These are phyloP conservation scores for Prostheceraeus crozeri DNA, from an alignment of 2,888 invertebrate species.

Conservation along the genomic window DNA sequence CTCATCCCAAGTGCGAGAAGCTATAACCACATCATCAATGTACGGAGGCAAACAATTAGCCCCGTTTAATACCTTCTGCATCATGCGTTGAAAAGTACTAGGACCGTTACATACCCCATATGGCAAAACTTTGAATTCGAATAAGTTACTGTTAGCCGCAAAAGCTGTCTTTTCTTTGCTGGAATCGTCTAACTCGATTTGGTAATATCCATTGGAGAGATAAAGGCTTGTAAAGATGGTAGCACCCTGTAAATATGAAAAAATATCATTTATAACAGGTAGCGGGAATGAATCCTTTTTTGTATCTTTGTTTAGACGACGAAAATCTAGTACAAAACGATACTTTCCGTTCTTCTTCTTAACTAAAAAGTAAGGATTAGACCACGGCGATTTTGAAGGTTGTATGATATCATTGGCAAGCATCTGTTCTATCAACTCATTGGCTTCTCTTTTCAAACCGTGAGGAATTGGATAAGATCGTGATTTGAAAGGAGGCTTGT, in stretches of 20 bases:
- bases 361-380: conserved; percentile 7
- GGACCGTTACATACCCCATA: conserved; percentile 4
- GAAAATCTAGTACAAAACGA: conserved; percentile 20
- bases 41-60: conserved; percentile 17
- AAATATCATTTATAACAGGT: neutral
- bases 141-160: neutral
- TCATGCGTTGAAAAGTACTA: conserved; percentile 9
- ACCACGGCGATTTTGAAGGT: neutral
- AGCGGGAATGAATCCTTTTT: no score
- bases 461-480: neutral
- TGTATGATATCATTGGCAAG: neutral
- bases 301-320: no score
- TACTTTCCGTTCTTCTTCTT: conserved; percentile 5
- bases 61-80: neutral
- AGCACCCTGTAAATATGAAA: neutral
- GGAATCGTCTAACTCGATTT: conserved; percentile 2
- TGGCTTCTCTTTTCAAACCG: conserved; percentile 2
- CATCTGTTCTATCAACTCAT: neutral
- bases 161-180: conserved; percentile 6
- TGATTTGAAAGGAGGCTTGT: neutral
- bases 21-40: conserved; percentile 15
- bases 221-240: neutral
- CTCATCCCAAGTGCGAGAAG: neutral
- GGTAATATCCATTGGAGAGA: conserved; percentile 1
- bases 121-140: conserved; percentile 8